phyloP scores from a whole-genome alignment of 2,888 invertebrate species.

The Hedychridium roseum region DNA sequence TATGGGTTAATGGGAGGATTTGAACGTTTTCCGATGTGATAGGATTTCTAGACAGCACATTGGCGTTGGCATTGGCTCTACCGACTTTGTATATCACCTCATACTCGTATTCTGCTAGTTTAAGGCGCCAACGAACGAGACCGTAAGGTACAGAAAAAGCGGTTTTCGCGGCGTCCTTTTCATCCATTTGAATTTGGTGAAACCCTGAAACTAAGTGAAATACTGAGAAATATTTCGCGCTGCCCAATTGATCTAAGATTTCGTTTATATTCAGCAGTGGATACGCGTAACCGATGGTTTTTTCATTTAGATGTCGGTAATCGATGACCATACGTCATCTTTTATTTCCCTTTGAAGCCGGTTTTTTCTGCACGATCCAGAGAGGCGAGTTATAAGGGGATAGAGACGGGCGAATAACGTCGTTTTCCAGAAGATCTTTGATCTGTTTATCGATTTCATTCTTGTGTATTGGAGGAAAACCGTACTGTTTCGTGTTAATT shows the following conservation, averaged over 20 bases:
- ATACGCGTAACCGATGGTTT: neutral
- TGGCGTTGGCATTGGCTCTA: conserved; percentile 15
- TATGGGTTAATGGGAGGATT: neutral
- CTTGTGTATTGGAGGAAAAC: neutral
- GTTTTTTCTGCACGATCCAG: neutral
- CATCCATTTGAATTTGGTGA: neutral
- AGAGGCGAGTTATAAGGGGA: neutral
- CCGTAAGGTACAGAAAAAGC: neutral
- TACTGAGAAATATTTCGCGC: neutral
- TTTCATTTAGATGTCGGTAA: neutral
- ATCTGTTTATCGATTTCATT: neutral
- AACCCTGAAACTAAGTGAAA: neutral
- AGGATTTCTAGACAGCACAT: conserved; percentile 24
- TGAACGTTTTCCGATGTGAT: neutral
- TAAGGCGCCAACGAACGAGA: conserved; percentile 15
- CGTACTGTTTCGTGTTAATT: neutral
- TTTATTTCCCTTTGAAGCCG: neutral
- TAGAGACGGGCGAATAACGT: neutral
- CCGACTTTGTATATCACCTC: conserved; percentile 22
- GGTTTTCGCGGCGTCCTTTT: neutral
- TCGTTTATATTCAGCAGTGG: neutral
- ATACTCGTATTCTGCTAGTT: conserved; percentile 20
- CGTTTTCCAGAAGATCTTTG: neutral
- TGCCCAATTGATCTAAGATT: neutral
- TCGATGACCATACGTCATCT: neutral